These are phyloP conservation scores for Aporrectodea caliginosa DNA, from an alignment of 1,140 invertebrate species.

Conservation along the genomic window DNA sequence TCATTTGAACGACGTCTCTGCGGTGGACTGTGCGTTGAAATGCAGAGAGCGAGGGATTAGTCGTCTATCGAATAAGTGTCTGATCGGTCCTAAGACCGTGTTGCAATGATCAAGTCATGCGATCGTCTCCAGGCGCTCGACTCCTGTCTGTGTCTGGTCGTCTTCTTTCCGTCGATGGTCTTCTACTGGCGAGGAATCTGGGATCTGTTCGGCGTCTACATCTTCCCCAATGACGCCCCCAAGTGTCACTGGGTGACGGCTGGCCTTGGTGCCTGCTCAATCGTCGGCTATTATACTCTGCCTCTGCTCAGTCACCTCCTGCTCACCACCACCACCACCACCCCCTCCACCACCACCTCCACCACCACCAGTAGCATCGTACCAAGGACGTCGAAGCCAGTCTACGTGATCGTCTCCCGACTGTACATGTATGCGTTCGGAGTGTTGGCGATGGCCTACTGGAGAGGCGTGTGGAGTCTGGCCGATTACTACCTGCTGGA, in stretches of 20 bases:
- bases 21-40: too few relatives aligned
- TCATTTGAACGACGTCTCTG: too few relatives aligned
- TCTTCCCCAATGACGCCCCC: background rate
- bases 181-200: slow-evolving; percentile 26
- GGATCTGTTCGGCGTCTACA: slow-evolving; percentile 25
- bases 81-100: too few relatives aligned
- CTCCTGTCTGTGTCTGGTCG: slow-evolving; percentile 8
- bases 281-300: background rate
- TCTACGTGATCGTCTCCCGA: background rate
- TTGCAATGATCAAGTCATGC: too few relatives aligned
- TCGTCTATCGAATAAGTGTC: too few relatives aligned
- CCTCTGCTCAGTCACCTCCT: background rate
- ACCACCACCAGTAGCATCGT: too few relatives aligned
- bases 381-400: too few relatives aligned
- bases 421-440: slow-evolving; percentile 6
- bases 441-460: slow-evolving; percentile 12
- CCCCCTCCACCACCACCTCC: too few relatives aligned
- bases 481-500: slow-evolving; percentile 12
- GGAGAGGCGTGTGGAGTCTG: slow-evolving; percentile 17
- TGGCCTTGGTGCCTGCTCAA: background rate
- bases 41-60: too few relatives aligned
- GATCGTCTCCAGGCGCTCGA: too few relatives aligned
- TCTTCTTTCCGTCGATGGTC: slow-evolving; percentile 25
- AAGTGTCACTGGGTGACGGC: background rate
- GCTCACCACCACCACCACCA: background rate